These are phyloP conservation scores for Anneissia japonica DNA, from an alignment of 35 echinoderm and acorn worm species.

Conservation along the genomic window DNA sequence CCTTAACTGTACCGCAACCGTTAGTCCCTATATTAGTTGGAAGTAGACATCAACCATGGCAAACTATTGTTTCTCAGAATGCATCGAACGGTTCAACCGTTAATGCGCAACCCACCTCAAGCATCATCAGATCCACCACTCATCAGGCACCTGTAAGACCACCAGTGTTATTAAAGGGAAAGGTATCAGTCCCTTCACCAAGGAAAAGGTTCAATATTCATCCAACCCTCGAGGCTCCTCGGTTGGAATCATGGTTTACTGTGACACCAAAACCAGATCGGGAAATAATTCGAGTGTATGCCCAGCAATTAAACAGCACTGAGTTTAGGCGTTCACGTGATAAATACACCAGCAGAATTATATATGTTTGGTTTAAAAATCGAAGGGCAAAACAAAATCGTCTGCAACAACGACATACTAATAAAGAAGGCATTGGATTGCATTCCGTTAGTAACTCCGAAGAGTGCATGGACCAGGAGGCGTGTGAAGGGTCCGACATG, in stretches of 20 bases:
- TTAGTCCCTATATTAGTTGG: neutral
- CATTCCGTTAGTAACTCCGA: neutral
- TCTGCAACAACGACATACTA: neutral
- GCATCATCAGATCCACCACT: neutral
- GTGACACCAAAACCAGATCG: constrained; percentile 69
- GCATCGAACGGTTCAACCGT: neutral
- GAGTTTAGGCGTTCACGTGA: constrained; percentile 71
- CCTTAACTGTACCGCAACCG: neutral
- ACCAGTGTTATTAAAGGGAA: neutral
- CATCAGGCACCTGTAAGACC: neutral
- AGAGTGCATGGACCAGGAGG: too few species aligned
- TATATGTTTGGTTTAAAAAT: constrained; percentile 99
- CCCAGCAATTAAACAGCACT: constrained; percentile 68
- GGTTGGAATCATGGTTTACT: constrained; percentile 83
- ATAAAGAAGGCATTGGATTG: neutral
- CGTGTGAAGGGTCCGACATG: neutral
- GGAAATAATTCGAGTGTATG: constrained; percentile 67
- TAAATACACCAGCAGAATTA: constrained; percentile 76
- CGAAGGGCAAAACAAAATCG: constrained; percentile 71
- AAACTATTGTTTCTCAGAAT: neutral
- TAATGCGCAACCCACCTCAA: neutral
- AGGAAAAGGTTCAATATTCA: constrained; percentile 91
- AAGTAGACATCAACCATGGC: neutral
- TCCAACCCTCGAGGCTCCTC: constrained; percentile 75
- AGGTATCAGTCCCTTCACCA: neutral